phyloP scores from a whole-genome alignment of 2,888 invertebrate genomes.

The Iphiclides podalirius region DNA sequence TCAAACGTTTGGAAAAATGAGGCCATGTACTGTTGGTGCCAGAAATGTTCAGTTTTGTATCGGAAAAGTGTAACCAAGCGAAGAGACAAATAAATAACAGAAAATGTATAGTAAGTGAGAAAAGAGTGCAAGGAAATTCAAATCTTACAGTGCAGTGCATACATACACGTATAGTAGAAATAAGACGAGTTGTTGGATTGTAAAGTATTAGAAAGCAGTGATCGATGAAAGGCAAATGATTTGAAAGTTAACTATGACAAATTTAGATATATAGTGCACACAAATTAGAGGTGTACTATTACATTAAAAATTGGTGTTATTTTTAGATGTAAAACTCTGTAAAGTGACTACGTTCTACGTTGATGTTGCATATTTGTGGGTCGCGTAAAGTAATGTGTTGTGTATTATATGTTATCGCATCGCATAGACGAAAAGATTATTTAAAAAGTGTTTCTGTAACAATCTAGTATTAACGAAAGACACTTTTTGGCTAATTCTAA shows the following conservation, averaged over 20 bases:
- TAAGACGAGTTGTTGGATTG: conserved; percentile 43
- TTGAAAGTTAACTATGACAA: conserved; percentile 36
- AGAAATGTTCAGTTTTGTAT: conserved; percentile 52
- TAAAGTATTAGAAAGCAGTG: conserved; percentile 50
- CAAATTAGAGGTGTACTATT: conserved; percentile 34
- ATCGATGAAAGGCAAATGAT: conserved; percentile 51
- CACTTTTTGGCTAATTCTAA: conserved; percentile 24
- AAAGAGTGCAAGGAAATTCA: conserved; percentile 68
- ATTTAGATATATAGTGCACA: conserved; percentile 42
- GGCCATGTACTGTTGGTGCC: conserved; percentile 57
- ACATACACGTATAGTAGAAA: conserved; percentile 71
- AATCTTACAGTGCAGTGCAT: conserved; percentile 74
- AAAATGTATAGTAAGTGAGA: conserved; percentile 51
- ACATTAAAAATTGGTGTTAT: background rate
- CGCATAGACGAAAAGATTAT: conserved; percentile 2
- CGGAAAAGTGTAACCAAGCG: conserved; percentile 54
- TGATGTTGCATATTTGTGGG: background rate
- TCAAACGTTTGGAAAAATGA: conserved; percentile 45
- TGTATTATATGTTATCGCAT: background rate
- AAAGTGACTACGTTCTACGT: background rate
- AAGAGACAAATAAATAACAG: conserved; percentile 57
- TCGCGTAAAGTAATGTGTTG: background rate
- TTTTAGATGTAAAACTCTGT: background rate
- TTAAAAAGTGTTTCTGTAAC: conserved; percentile 20
- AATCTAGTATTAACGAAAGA: conserved; percentile 11